Base-by-base conservation (phyloP, 1,140 invertebrate genomes). In the Phenacoccus solenopsis region DNA sequence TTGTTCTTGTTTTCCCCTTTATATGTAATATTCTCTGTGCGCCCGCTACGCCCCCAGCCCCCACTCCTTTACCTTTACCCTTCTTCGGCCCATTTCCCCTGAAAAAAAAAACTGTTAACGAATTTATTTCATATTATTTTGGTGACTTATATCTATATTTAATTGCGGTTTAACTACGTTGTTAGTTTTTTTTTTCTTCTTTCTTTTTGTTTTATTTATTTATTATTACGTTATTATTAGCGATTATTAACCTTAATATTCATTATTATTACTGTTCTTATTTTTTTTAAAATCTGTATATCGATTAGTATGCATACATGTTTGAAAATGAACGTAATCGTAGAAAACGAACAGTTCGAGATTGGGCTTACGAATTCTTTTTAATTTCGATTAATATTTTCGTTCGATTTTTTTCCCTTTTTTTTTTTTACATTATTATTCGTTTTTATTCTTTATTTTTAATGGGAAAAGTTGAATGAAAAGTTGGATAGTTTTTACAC, bases 1-100 rank as follows among this genome's bases (percentile, higher is more conserved):
- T 64, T 64, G 25, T 64, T 64, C 59, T 64, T 64, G 25, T 64
- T 64, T 64, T 64, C 25, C 22, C 13, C 59, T 27, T 64, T 64
- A 64, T 49, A 64, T 64, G 12, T 20, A 24, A 25, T 64, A 24
- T 64, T 24, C 59, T 16, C 38, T n/a, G 38, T 49, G 38, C 38
- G 38, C 20, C 38, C 38, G 38, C 38, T n/a, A 4, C 16, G 12
- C 38, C 38, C 16, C 20, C 16, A 24, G 4, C 59, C 56, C 21
- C 56, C 21, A 5, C 21, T 64, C 25, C 13, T n/a, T n/a, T n/a
- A 32, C 30, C 30, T 32, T 13, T 13, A 7, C 30, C 30, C 30
- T 5, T 13, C 30, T 13, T 13, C 30, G 5, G 5, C 30, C 30
- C 30, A 32, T 59, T 59, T 20, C 56, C 20, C 56, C 21, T 59